Base-by-base conservation (phyloP, 2,113 vertebrate species). In the Aegithalos caudatus region DNA sequence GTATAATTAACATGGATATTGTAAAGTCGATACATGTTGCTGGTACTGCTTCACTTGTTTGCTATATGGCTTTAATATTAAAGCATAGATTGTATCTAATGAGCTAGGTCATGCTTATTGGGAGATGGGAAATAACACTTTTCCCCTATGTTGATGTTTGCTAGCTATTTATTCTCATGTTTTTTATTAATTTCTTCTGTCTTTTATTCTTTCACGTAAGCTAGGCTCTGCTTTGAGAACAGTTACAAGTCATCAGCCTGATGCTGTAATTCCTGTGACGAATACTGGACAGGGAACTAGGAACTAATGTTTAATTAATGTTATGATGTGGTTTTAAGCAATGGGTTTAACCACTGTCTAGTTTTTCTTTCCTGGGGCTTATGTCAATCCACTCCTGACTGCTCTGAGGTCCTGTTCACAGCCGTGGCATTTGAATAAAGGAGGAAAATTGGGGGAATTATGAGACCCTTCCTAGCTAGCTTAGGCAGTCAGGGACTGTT, bases 111-210 rank as follows among this genome's bases (percentile, higher is more conserved):
- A 88, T 0, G 3, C 79, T 92, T 94, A 71, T 16, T 82, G 51
- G 56, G 80, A 93, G 76, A 62, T 88, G 42, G 86, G 92, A 73
- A 92, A 74, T 90, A 92, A 70, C 31, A 69, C 27, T 83, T 79
- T 65, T 73, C 23, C 81, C 58, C 50, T 92, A 9, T 72, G 58
- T 79, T 94, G 42, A 58, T 44, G 57, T 69, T 45, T 13, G 29
- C 37, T 74, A 92, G 73, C 77, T 95, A 45, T 93, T 70, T 92
- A 70, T 86, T 92, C 82, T 79, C 90, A 67, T 92, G 22, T 19
- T 92, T 97, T 89, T 94, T 76, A 79, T 95, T 94, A 82, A 67
- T 94, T 92, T 94, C 56, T 94, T 35, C 77, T 78, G 3, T 83
- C 62, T 92, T 92, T 71, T 97, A 88, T 85, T 92, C 50, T 86